These are phyloP conservation scores for Rhinopomastus cyanomelas DNA, from an alignment of 2,113 vertebrate genomes.

Conservation along the genomic window DNA sequence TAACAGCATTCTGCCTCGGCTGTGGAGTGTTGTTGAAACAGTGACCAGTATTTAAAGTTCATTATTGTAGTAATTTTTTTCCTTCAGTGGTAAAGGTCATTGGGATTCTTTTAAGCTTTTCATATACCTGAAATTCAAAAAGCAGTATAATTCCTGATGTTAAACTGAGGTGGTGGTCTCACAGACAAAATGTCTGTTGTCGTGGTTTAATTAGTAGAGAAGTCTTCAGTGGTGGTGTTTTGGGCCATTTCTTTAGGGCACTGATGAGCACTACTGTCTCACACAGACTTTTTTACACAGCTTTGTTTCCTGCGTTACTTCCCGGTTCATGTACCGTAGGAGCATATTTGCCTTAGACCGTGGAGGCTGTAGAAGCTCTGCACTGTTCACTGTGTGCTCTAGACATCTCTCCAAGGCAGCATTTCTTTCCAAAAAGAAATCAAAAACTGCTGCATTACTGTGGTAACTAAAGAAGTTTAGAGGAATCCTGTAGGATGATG, in stretches of 20 bases:
- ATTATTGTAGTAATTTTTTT: neutral
- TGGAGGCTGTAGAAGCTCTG: neutral
- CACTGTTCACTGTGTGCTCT: neutral
- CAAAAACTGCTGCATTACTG: neutral
- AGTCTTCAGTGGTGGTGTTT: neutral
- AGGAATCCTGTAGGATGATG: neutral
- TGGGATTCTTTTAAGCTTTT: slow-evolving; percentile 12
- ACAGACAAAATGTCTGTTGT: neutral
- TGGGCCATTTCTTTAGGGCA: neutral
- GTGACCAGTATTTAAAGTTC: neutral
- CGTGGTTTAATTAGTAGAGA: neutral
- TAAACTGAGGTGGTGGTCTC: neutral
- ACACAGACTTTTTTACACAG: neutral
- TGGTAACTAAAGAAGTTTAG: neutral
- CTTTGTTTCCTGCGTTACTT: neutral
- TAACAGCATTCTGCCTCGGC: neutral
- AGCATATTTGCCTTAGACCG: neutral
- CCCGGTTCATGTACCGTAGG: neutral
- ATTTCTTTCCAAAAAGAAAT: neutral
- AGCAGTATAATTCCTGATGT: neutral
- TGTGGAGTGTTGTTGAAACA: neutral
- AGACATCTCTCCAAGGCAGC: neutral
- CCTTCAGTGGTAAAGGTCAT: neutral
- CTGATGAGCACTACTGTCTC: neutral
- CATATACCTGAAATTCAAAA: neutral